phyloP scores from a whole-genome alignment of 1,140 invertebrate genomes.

The Solenopsis fugax region DNA sequence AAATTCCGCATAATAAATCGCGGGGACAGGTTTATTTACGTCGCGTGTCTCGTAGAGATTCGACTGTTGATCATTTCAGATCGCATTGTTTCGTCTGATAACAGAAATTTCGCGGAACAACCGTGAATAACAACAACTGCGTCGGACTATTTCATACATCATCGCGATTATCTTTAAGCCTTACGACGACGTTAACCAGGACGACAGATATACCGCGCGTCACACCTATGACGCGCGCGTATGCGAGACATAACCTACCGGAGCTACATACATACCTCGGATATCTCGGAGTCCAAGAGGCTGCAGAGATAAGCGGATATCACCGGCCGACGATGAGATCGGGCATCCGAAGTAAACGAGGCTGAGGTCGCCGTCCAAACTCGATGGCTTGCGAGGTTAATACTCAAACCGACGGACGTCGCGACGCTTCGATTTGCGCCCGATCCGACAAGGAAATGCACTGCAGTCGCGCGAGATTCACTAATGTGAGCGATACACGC shows the following conservation, averaged over 20 bases:
- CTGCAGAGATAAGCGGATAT: conserved; percentile 29
- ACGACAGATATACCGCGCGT: conserved; percentile 19
- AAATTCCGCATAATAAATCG: too few species aligned
- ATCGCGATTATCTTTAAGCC: conserved; percentile 50
- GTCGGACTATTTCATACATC: conserved; percentile 28
- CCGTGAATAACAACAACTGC: neutral
- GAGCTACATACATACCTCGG: neutral
- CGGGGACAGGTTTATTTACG: neutral
- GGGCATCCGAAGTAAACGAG: neutral
- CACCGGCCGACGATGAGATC: neutral
- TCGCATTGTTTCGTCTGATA: neutral
- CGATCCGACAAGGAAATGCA: too few species aligned
- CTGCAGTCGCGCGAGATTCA: too few species aligned
- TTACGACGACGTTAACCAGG: conserved; percentile 13
- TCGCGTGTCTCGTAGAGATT: neutral
- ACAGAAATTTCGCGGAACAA: neutral
- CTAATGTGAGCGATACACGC: too few species aligned
- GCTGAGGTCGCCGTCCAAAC: neutral
- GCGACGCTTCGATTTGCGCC: too few species aligned
- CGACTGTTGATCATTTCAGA: neutral
- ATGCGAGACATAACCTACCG: conserved; percentile 14
- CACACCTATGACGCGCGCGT: neutral
- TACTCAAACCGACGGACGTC: too few species aligned
- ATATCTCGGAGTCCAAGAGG: neutral
- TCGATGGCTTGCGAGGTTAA: too few species aligned